Percentiles rank a stretch among this genome's conserved stretches.
These are phyloP conservation scores for Temnopleurus reevesii DNA, from an alignment of 53 echinoderm and acorn worm genomes.

Conservation along the genomic window DNA sequence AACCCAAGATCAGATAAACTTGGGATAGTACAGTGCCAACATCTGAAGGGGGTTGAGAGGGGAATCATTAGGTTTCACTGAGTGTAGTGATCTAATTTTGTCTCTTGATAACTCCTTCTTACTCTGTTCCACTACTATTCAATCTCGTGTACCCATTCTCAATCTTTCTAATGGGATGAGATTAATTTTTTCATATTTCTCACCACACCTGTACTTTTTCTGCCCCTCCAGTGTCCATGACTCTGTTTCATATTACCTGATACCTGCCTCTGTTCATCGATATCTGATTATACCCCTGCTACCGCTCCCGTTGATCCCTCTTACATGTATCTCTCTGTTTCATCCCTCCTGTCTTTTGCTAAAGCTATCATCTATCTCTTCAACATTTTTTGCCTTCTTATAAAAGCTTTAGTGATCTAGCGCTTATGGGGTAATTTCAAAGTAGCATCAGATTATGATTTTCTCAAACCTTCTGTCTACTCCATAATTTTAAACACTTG, in stretches of 20 bases:
- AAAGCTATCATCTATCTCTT: neutral
- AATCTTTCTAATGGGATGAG: constrained; percentile 16
- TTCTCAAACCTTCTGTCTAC: too few relatives aligned
- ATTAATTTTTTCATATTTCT: neutral
- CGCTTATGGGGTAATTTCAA: too few relatives aligned
- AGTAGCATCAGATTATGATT: too few relatives aligned
- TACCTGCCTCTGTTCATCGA: neutral
- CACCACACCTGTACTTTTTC: neutral
- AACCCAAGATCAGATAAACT: too few relatives aligned
- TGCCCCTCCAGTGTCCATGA: neutral
- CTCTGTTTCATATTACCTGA: neutral
- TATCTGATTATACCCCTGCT: neutral
- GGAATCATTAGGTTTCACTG: constrained; percentile 1
- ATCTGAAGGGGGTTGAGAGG: neutral
- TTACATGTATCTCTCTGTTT: neutral
- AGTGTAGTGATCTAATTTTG: constrained; percentile 15
- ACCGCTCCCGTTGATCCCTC: too few relatives aligned
- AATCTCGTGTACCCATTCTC: neutral
- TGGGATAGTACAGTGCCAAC: too few relatives aligned
- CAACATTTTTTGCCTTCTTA: neutral
- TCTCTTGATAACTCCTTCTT: constrained; percentile 17
- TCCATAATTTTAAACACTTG: too few relatives aligned
- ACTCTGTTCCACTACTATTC: neutral
- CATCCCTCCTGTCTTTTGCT: too few relatives aligned
- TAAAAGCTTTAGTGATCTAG: too few relatives aligned